Conservation (phyloP, 1,140 invertebrate genomes). For the Metaphire vulgaris region DNA sequence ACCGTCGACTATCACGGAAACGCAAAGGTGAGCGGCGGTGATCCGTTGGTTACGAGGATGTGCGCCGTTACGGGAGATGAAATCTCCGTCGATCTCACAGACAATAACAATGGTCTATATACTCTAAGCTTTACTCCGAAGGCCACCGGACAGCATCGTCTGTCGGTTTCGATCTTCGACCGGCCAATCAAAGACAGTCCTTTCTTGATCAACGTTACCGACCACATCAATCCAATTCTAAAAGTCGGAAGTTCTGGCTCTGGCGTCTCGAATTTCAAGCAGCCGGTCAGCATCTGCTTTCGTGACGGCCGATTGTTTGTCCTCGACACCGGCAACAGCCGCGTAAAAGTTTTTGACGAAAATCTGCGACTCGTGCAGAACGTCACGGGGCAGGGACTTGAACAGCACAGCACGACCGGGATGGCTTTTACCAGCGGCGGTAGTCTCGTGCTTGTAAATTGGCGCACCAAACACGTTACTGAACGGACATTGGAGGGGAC, state of each 20-base stretch:
- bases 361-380: not conserved
- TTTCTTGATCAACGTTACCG: constrained; percentile 58
- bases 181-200: constrained; percentile 77
- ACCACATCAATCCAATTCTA: constrained; percentile 70
- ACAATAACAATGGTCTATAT: constrained; percentile 74
- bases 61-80: not conserved
- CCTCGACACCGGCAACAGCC: constrained; percentile 82
- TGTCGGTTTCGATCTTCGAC: constrained; percentile 75
- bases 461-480: constrained; percentile 71
- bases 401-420: constrained; percentile 75
- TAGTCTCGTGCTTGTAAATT: constrained; percentile 77
- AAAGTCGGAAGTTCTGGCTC: constrained; percentile 57
- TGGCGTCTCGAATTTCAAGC: constrained; percentile 68
- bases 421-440: constrained; percentile 45
- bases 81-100: constrained; percentile 53
- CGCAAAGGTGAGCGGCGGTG: constrained; percentile 64
- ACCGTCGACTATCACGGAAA: constrained; percentile 86
- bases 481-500: constrained; percentile 58
- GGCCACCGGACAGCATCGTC: constrained; percentile 58
- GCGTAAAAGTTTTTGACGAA: constrained; percentile 69
- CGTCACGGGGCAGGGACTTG: constrained; percentile 59
- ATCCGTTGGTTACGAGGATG: constrained; percentile 61
- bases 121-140: constrained; percentile 58
- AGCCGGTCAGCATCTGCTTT: constrained; percentile 73
- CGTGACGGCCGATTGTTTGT: constrained; percentile 68